Percentiles rank a stretch among this genome's conserved stretches.
These are phyloP conservation scores for Dendrolimus pini DNA, from an alignment of 2,888 invertebrate genomes.

Conservation along the genomic window DNA sequence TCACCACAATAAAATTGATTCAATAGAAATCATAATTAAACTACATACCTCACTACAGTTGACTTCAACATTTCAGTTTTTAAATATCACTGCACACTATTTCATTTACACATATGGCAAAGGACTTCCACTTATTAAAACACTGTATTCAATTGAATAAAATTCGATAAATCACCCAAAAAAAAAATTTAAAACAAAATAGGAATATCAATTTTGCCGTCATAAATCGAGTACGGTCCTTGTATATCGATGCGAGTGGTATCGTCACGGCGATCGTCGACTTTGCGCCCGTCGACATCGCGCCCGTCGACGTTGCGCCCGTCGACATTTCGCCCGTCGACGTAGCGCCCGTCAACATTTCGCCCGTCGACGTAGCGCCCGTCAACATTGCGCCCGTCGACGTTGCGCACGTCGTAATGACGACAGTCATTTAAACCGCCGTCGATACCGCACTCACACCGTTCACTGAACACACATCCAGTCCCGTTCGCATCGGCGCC, in stretches of 20 bases:
- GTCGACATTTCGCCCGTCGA: too few species aligned
- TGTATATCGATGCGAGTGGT: conserved; percentile 12
- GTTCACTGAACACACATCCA: conserved; percentile 4
- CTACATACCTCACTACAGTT: background rate
- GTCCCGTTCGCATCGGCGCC: background rate
- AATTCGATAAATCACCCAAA: conserved; percentile 6
- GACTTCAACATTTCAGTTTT: too few species aligned
- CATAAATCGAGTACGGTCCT: conserved; percentile 35
- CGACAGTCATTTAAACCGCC: background rate
- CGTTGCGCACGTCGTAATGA: background rate
- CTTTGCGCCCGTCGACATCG: background rate
- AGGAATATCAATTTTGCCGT: conserved; percentile 42
- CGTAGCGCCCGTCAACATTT: background rate
- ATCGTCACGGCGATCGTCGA: background rate
- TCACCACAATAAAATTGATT: conserved; percentile 3
- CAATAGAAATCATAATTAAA: conserved; percentile 6
- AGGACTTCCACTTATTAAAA: conserved; percentile 4
- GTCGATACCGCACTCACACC: conserved; percentile 1
- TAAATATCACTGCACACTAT: too few species aligned
- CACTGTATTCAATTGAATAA: conserved; percentile 10
- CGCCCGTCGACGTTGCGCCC: too few species aligned
- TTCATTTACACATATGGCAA: background rate
- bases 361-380: background rate
- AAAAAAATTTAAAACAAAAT: conserved; percentile 25
- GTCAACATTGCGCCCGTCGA: background rate